Percentiles rank a stretch among this genome's conserved stretches.
phyloP scores from a whole-genome alignment of 2,113 vertebrate genomes.

The Amphilophus citrinellus region DNA sequence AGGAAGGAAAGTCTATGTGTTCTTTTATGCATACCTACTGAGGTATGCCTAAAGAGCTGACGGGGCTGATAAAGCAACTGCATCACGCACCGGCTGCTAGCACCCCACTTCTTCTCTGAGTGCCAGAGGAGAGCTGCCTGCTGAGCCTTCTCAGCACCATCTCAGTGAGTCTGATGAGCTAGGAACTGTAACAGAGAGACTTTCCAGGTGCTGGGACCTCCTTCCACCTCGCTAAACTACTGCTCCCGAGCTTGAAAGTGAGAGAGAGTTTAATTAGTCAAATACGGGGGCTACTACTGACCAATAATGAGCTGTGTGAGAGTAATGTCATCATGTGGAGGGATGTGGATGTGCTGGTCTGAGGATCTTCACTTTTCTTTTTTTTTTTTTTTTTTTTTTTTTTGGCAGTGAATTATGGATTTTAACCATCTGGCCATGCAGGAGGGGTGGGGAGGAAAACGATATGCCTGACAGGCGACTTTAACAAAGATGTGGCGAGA shows the following conservation, averaged over 20 bases:
- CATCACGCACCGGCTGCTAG: conserved; percentile 75
- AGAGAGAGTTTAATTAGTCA: conserved; percentile 90
- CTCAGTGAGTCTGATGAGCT: conserved; percentile 76
- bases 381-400: conserved; percentile 24
- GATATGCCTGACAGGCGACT: conserved; percentile 86
- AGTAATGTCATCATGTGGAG: conserved; percentile 58
- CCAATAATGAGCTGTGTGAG: conserved; percentile 86
- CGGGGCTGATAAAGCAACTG: conserved; percentile 80
- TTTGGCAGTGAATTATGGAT: conserved; percentile 96
- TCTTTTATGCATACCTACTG: conserved; percentile 12
- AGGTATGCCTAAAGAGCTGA: conserved; percentile 38
- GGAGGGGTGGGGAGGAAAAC: conserved; percentile 62
- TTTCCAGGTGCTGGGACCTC: conserved; percentile 88
- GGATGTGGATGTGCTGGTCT: conserved; percentile 49
- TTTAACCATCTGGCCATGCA: conserved; percentile 93
- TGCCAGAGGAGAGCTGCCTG: conserved; percentile 60
- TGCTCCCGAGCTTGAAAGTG: conserved; percentile 87
- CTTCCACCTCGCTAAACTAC: conserved; percentile 85
- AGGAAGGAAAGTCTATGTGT: not conserved
- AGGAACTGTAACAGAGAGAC: conserved; percentile 86
- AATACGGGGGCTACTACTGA: conserved; percentile 81
- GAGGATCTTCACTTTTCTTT: conserved; percentile 4
- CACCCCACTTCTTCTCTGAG: conserved; percentile 25
- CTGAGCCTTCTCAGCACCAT: conserved; percentile 61
- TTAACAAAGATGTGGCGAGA: conserved; percentile 89